Evolutionary conservation across 2,888 invertebrate genomes (phyloP).

Genomic region (Oxytorus armatus): DNA sequence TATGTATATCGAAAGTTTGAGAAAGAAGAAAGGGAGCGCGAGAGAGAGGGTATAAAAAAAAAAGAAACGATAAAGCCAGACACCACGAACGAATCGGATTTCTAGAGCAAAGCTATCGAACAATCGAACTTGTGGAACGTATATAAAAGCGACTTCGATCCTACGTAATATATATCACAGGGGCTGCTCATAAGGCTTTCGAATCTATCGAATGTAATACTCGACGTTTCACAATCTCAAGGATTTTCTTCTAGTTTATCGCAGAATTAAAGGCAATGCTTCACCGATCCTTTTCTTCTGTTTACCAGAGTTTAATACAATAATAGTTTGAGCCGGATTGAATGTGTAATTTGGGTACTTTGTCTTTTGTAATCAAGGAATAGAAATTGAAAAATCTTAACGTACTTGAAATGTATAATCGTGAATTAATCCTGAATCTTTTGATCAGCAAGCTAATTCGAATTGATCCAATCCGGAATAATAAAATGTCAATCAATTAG

Average conservation of each 20-base stretch:
- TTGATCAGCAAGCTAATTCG: background rate
- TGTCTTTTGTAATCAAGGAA: too few relatives aligned
- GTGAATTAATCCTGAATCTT: too few relatives aligned
- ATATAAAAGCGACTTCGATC: constrained; percentile 56
- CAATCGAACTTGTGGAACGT: constrained; percentile 60
- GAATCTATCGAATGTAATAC: constrained; percentile 52
- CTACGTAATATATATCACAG: constrained; percentile 16
- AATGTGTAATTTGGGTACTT: too few relatives aligned
- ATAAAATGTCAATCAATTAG: background rate
- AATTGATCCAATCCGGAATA: background rate
- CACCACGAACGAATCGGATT: constrained; percentile 61
- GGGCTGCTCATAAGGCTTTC: constrained; percentile 38
- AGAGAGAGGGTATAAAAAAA: constrained; percentile 50
- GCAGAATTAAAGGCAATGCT: background rate
- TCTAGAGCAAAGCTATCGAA: constrained; percentile 63
- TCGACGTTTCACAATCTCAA: constrained; percentile 38
- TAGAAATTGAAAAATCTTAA: too few relatives aligned
- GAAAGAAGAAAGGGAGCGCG: constrained; percentile 64
- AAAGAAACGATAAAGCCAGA: constrained; percentile 59
- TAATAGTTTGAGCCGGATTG: too few relatives aligned
- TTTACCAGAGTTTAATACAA: too few relatives aligned
- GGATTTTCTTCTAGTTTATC: constrained; percentile 10
- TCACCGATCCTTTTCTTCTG: background rate
- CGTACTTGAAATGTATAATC: too few relatives aligned
- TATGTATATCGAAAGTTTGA: constrained; percentile 14